Base-by-base conservation (phyloP, 2,113 vertebrate genomes). In the Stictonetta naevosa region DNA sequence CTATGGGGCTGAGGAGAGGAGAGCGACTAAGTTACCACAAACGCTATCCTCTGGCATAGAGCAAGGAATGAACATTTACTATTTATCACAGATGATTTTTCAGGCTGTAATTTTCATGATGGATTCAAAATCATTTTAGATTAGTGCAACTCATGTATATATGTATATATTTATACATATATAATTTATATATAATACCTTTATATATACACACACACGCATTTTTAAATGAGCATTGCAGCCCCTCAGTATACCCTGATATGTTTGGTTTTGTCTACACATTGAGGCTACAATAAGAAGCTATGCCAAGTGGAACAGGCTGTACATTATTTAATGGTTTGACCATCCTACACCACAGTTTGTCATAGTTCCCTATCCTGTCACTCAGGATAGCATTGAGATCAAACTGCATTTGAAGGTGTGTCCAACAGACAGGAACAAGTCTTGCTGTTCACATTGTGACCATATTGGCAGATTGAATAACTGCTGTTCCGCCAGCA, bases 161-260 rank as follows among this genome's bases (percentile, higher is more conserved):
- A 33, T 3, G 58, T 3, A 29, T 3, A 52, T 4, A 74, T 4
- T 53, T 6, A 62, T 0, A 34, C 0, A 46, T 2, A 17, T 6
- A 21, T 1, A 50, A 25, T 25, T 23, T 22, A 29, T 2, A 34
- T 25, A 16, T 16, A 26, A 26, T 62, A 34, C 0, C 16, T 56
- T 56, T 31, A n/a, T 1, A 62, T 3, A 62, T 2, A 58, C 0
- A 42, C 0, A 42, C 2, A 33, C 4, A 25, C 1, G 31, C 1
- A n/a, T 26, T 9, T 29, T 34, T 33, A 83, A 79, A 9, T 21
- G 34, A 40, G 60, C 46, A 19, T 4, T 46, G n/a, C 1, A 59
- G 56, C 40, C 67, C 62, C 62, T 33, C 42, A 22, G 2, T 3
- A 8, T n/a, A n/a, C 2, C 59, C 25, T 0, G 1, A 1, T 2